Evolutionary conservation across 2,113 vertebrate species (phyloP).

Genomic region (Orthochromis indermauri): DNA sequence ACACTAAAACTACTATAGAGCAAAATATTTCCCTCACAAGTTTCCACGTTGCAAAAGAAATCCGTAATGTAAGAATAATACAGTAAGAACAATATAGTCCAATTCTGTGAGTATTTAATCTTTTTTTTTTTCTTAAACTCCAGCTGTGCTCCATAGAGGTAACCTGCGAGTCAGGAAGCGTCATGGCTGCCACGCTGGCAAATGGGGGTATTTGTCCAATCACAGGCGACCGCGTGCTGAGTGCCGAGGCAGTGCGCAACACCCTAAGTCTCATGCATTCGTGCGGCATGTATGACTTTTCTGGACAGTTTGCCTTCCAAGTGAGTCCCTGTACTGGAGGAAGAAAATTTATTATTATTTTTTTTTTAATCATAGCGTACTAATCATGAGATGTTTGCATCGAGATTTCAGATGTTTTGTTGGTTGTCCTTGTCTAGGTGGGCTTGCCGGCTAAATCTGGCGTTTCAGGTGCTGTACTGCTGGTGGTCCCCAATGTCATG

Average conservation of each 20-base stretch:
- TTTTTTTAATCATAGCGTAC: neutral
- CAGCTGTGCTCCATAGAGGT: constrained; percentile 87
- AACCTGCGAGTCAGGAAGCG: constrained; percentile 83
- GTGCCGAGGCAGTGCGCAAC: constrained; percentile 82
- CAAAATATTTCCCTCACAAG: neutral
- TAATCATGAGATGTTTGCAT: neutral
- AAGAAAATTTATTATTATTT: rapidly evolving
- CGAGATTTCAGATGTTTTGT: neutral
- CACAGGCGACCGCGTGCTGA: constrained; percentile 81
- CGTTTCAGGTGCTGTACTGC: constrained; percentile 83
- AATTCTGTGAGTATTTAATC: neutral
- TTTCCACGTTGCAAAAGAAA: neutral
- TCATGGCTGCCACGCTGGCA: constrained; percentile 86
- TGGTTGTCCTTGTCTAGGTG: constrained; percentile 63
- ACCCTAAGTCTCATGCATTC: constrained; percentile 91
- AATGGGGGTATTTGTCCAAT: constrained; percentile 89
- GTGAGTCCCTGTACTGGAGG: constrained; percentile 62
- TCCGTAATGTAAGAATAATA: neutral
- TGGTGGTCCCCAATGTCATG: constrained; percentile 89
- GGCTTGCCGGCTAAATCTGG: constrained; percentile 88
- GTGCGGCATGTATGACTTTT: constrained; percentile 91
- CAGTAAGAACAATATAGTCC: neutral
- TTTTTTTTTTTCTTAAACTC: neutral
- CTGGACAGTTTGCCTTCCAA: constrained; percentile 86
- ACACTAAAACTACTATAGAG: neutral